Conservation (phyloP, 2,888 invertebrate species). For the Nipponacmea schrenckii region DNA sequence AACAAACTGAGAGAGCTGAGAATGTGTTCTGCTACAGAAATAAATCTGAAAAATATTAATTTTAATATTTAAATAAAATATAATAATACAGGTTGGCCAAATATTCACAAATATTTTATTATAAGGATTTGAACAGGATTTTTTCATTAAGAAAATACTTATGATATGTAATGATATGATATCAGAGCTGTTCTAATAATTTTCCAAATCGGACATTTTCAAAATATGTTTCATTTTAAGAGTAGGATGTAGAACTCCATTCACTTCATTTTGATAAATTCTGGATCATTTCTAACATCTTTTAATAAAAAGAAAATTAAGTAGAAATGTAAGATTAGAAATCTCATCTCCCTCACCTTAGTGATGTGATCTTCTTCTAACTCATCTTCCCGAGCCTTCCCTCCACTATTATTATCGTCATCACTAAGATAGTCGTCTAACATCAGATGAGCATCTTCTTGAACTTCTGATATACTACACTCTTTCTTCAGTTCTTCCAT, state of each 20-base stretch:
- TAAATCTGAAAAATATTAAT: conserved; percentile 74
- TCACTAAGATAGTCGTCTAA: conserved; percentile 63
- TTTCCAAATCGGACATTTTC: too few relatives aligned
- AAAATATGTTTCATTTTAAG: too few relatives aligned
- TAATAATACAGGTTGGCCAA: too few relatives aligned
- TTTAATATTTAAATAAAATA: neutral
- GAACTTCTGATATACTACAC: conserved; percentile 25
- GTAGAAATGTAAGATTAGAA: too few relatives aligned
- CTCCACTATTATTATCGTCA: conserved; percentile 44
- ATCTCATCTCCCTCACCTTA: conserved; percentile 44
- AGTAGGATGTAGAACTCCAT: too few relatives aligned
- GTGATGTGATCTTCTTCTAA: conserved; percentile 59
- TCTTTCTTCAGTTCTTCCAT: conserved; percentile 36
- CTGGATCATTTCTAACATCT: too few relatives aligned
- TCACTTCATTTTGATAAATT: too few relatives aligned
- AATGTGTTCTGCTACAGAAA: conserved; percentile 96
- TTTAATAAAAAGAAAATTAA: too few relatives aligned
- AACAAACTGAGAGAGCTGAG: conserved; percentile 95
- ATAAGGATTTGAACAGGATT: too few relatives aligned
- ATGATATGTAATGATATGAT: too few relatives aligned
- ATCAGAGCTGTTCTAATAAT: too few relatives aligned
- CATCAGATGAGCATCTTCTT: conserved; percentile 51
- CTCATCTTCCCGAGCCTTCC: conserved; percentile 44
- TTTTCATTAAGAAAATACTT: too few relatives aligned
- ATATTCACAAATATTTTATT: neutral